Evolutionary conservation across 2,888 invertebrate genomes (phyloP).

Genomic region (Galeopsomyia nigrocyanea): DNA sequence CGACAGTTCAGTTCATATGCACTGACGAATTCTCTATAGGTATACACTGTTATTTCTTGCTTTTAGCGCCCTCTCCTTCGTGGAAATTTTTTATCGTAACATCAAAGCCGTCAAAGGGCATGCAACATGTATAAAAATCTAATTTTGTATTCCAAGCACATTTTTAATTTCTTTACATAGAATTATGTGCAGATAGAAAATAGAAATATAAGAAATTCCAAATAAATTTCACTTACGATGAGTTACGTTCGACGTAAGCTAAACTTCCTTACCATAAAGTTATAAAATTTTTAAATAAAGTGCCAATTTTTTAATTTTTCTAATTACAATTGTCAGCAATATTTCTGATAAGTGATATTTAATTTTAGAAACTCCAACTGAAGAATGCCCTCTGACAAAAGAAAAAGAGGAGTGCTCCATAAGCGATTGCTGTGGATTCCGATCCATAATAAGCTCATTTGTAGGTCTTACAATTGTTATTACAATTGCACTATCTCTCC

Average conservation of each 20-base stretch:
- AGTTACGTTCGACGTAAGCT: conserved; percentile 45
- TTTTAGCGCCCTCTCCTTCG: too few species aligned
- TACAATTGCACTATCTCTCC: conserved; percentile 79
- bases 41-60: too few species aligned
- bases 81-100: too few species aligned
- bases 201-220: too few species aligned
- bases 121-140: too few species aligned
- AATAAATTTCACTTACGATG: conserved; percentile 17
- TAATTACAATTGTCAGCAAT: background rate
- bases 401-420: conserved; percentile 54
- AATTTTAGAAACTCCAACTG: conserved; percentile 54
- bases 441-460: conserved; percentile 77
- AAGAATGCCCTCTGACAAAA: conserved; percentile 64
- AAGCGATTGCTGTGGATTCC: conserved; percentile 71
- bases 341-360: background rate
- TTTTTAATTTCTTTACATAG: too few species aligned
- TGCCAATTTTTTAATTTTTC: background rate
- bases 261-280: background rate
- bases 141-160: too few species aligned
- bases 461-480: conserved; percentile 77
- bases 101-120: too few species aligned
- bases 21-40: too few species aligned
- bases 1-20: too few species aligned
- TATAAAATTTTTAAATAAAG: conserved; percentile 6
- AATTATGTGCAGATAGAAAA: too few species aligned